A percentile compares a stretch with the other conserved stretches of the same genome.
These are phyloP conservation scores for Aplochiton taeniatus DNA, from an alignment of 2,797 vertebrate genomes.

Conservation along the genomic window DNA sequence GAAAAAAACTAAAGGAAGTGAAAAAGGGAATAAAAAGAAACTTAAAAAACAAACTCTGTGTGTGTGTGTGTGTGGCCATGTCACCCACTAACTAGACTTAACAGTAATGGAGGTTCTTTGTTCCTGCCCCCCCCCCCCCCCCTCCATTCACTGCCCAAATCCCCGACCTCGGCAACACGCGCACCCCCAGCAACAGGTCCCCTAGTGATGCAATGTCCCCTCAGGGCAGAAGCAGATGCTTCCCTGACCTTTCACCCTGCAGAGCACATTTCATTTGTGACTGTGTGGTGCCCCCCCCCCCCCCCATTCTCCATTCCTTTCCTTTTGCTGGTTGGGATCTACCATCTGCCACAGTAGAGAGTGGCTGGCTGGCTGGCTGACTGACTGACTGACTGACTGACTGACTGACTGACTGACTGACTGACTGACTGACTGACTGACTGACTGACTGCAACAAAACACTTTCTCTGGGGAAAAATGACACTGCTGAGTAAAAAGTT, in stretches of 20 bases:
- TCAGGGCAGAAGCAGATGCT: slow-evolving; percentile 90
- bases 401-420: slow-evolving; percentile 57
- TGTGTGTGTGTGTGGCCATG: slow-evolving; percentile 21
- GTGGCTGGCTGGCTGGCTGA: slow-evolving; percentile 46
- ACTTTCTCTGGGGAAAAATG: slow-evolving; percentile 60
- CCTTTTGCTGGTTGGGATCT: slow-evolving; percentile 69
- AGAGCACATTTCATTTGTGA: slow-evolving; percentile 87
- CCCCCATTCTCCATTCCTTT: slow-evolving; percentile 58
- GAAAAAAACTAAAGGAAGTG: not conserved
- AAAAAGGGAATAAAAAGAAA: slow-evolving; percentile 23
- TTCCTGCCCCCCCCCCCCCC: slow-evolving; percentile 47
- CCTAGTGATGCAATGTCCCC: slow-evolving; percentile 79
- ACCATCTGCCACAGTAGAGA: slow-evolving; percentile 85
- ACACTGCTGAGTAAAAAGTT: slow-evolving; percentile 59
- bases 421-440: slow-evolving; percentile 49
- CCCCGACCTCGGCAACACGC: slow-evolving; percentile 57
- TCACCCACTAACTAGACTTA: slow-evolving; percentile 31
- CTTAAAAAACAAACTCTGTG: too few relatives aligned
- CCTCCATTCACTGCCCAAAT: not conserved
- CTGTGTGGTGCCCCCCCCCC: slow-evolving; percentile 70
- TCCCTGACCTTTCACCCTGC: slow-evolving; percentile 83
- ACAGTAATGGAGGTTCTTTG: slow-evolving; percentile 68
- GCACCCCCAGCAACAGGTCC: slow-evolving; percentile 77
- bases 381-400: not conserved
- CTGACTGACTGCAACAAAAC: not conserved